Evolutionary conservation across 1,140 invertebrate species (phyloP).

Genomic region (Leptopilina clavipes): DNA sequence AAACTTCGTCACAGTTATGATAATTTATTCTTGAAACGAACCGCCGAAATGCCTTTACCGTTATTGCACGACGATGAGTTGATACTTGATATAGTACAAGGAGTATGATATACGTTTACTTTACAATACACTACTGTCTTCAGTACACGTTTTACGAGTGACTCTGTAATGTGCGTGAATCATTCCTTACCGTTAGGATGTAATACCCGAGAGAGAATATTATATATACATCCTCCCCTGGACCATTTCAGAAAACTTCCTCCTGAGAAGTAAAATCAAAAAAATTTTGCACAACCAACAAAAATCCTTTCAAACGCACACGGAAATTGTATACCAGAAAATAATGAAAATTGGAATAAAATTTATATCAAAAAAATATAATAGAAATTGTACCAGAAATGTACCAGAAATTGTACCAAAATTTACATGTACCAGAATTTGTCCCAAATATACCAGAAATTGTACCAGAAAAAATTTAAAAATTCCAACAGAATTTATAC

Average conservation of each 20-base stretch:
- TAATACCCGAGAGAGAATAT: neutral
- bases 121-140: conserved; percentile 43
- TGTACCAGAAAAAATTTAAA: too few species aligned
- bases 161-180: conserved; percentile 44
- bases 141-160: conserved; percentile 63
- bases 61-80: conserved; percentile 63
- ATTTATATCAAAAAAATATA: too few species aligned
- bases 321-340: too few species aligned
- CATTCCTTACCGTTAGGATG: conserved; percentile 59
- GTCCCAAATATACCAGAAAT: too few species aligned
- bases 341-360: too few species aligned
- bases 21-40: conserved; percentile 68
- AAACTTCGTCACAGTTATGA: conserved; percentile 58
- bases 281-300: neutral
- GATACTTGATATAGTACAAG: conserved; percentile 56
- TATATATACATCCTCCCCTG: neutral
- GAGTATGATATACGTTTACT: conserved; percentile 35
- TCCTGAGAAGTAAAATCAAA: neutral
- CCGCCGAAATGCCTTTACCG: conserved; percentile 66
- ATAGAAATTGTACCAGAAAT: too few species aligned
- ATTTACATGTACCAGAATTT: too few species aligned
- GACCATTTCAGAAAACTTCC: neutral
- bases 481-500: too few species aligned
- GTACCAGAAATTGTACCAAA: too few species aligned
- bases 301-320: too few species aligned